Evolutionary conservation across 2,113 vertebrate genomes (phyloP), one percentile per base, ranked within the genome.

Genomic region (Labeo rohita): DNA sequence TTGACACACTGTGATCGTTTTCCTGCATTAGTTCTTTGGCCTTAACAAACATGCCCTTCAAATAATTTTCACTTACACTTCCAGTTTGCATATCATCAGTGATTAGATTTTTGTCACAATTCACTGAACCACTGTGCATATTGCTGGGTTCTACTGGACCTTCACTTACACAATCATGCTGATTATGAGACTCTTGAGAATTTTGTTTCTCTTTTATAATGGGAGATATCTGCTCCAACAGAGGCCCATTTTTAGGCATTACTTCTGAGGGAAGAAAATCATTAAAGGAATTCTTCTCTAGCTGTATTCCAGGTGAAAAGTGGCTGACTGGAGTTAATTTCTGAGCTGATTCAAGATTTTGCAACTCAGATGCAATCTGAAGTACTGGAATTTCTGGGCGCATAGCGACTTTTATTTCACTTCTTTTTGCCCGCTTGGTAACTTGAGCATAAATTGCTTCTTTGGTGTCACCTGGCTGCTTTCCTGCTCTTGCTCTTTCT

Each of bases 371-470:
- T 84, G 92, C 93, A 88, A 95, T 95, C 66, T 95, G 94, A 83
- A 95, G 91, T 63, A 95, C 84, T 39, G 95, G 94, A 87, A 95
- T 94, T 84, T 95, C 94, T 4, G 95, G 94, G 84, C 91, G 93
- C 3, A 93, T 80, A 13, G 94, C 93, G 78, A 95, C 91, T 88
- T 95, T 96, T 63, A 94, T 94, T 89, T 96, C 95, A 18, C 91
- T 92, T 85, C 94, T 94, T 91, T 95, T 96, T 49, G 94, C 94
- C 36, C 94, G 92, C 79, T 96, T 96, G 70, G 95, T 96, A 45
- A 96, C 95, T 87, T 96, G 95, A 49, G 95, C 95, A 21, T 96
- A 96, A 87, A 96, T 96, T 54, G 95, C 95, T 81, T 96, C 95
- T 28, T 94, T 93, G 7, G 84, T 70, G 8, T 94, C 94, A 56